Evolutionary conservation across 2,797 vertebrate genomes (phyloP).

Genomic region (Xenops minutus): DNA sequence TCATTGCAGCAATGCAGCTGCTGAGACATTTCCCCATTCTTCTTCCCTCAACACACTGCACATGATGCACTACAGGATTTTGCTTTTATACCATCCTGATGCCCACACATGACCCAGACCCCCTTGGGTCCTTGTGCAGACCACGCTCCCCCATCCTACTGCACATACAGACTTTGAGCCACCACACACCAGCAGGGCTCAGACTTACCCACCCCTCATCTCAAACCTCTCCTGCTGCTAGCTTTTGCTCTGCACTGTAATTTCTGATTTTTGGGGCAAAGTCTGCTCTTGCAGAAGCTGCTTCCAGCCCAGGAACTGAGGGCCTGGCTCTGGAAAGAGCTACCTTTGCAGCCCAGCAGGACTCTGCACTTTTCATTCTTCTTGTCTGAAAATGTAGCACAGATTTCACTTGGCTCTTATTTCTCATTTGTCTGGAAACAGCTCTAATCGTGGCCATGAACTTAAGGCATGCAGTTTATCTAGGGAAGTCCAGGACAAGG

Average conservation of each 20-base stretch:
- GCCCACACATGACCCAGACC: neutral
- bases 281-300: neutral
- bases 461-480: constrained; percentile 18
- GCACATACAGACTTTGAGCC: neutral
- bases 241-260: neutral
- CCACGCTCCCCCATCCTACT: neutral
- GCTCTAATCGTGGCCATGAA: constrained; percentile 18
- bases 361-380: neutral
- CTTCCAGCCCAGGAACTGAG: neutral
- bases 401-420: neutral
- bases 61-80: neutral
- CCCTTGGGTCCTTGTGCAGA: neutral
- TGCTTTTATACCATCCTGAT: neutral
- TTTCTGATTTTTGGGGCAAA: neutral
- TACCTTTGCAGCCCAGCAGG: neutral
- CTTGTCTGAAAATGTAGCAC: neutral
- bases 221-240: neutral
- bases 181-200: neutral
- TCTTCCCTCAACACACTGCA: neutral
- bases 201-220: neutral
- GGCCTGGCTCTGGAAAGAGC: neutral
- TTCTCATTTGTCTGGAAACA: constrained; percentile 31
- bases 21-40: constrained; percentile 40
- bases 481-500: constrained; percentile 18
- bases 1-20: neutral